Conservation (phyloP, 2,797 vertebrate genomes). For the Megalops cyprinoides region DNA sequence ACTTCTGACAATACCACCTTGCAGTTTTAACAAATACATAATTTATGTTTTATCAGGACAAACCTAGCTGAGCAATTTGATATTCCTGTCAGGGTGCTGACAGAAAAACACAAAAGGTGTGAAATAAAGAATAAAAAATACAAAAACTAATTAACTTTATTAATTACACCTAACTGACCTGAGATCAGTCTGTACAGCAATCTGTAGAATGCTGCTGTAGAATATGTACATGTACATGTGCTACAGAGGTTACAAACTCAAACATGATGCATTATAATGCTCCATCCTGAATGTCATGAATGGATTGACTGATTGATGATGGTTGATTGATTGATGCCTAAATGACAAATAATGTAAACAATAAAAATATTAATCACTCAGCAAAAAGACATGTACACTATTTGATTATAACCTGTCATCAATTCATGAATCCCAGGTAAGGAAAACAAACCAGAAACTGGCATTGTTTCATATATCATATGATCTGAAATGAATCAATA, state of each 20-base stretch:
- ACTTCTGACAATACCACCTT: not conserved
- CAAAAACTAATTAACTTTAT: not conserved
- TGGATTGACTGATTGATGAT: conserved; percentile 44
- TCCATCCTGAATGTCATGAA: conserved; percentile 43
- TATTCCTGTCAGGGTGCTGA: not conserved
- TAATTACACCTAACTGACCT: no score
- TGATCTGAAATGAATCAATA: conserved; percentile 14
- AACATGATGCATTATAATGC: conserved; percentile 38
- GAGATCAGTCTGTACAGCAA: no score
- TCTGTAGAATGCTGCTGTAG: no score
- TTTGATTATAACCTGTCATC: conserved; percentile 49
- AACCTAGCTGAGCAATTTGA: not conserved
- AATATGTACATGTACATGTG: no score
- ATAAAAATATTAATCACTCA: conserved; percentile 59
- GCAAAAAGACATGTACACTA: conserved; percentile 72
- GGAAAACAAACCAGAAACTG: conserved; percentile 46
- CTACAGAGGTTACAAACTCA: conserved; percentile 13
- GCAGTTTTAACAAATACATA: not conserved
- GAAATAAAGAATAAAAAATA: not conserved
- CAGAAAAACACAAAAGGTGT: not conserved
- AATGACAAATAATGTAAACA: conserved; percentile 57
- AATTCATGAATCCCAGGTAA: conserved; percentile 49
- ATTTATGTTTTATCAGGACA: not conserved
- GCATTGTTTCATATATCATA: conserved; percentile 50
- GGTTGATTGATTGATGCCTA: conserved; percentile 39